Evolutionary conservation across 2,888 invertebrate species (phyloP).

Genomic region (Spodoptera littoralis): DNA sequence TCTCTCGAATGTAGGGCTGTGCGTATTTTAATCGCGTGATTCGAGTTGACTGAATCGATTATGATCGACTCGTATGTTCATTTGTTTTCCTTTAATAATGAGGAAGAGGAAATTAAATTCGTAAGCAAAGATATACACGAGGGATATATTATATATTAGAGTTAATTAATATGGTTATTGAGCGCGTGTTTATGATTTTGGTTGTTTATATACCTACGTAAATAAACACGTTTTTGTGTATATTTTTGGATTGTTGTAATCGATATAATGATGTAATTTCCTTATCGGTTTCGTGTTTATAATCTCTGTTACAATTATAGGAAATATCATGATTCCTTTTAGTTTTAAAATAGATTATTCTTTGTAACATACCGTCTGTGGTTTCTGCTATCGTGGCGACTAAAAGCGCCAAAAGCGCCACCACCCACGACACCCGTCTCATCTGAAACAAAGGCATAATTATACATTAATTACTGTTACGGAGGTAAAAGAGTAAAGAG

Average conservation of each 20-base stretch:
- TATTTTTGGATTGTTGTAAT: too few relatives aligned
- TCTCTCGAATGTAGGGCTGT: conserved; percentile 6
- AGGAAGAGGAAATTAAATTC: conserved; percentile 17
- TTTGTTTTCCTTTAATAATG: conserved; percentile 27
- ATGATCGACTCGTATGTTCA: conserved; percentile 6
- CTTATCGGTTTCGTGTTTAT: too few relatives aligned
- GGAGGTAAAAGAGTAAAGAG: too few relatives aligned
- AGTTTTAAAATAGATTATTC: too few relatives aligned
- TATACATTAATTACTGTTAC: background rate
- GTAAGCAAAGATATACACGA: background rate
- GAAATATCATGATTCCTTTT: too few relatives aligned
- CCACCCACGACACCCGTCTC: conserved; percentile 73
- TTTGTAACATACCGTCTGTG: conserved; percentile 70
- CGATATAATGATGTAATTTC: too few relatives aligned
- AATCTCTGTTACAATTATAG: too few relatives aligned
- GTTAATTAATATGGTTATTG: conserved; percentile 2
- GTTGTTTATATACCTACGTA: too few relatives aligned
- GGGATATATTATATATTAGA: background rate
- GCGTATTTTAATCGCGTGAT: conserved; percentile 24
- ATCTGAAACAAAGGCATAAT: conserved; percentile 72
- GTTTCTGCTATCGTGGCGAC: conserved; percentile 71
- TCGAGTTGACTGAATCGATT: conserved; percentile 25
- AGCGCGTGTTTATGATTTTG: too few relatives aligned
- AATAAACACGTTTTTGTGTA: too few relatives aligned
- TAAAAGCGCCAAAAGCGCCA: conserved; percentile 75